Evolutionary conservation across 2,888 invertebrate genomes (phyloP).

Genomic region (Stratiomys singularior): DNA sequence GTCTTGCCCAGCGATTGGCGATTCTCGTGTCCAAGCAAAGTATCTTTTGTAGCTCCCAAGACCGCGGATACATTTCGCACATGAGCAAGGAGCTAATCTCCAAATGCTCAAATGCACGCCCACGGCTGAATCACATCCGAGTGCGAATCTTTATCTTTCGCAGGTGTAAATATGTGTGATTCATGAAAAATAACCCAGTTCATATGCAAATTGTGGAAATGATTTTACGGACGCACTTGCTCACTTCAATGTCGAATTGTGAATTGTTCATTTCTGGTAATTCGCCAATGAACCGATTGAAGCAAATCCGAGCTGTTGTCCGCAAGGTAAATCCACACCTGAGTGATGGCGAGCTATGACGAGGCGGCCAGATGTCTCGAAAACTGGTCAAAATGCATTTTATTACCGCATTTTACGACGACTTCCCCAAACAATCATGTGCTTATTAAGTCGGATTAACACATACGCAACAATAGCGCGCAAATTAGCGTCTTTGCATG

Average conservation of each 20-base stretch:
- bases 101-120: not conserved
- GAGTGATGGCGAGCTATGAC: not conserved
- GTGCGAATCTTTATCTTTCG: not conserved
- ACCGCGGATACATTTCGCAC: not conserved
- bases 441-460: not conserved
- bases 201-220: constrained; percentile 18
- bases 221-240: not conserved
- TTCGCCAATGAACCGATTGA: not conserved
- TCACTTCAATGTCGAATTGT: constrained; percentile 40
- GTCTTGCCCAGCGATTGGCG: not conserved
- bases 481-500: not conserved
- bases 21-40: not conserved
- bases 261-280: constrained; percentile 17
- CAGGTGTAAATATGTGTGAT: constrained; percentile 16
- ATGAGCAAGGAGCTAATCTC: not conserved
- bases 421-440: not conserved
- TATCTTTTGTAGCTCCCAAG: not conserved
- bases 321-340: constrained; percentile 32
- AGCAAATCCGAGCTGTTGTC: constrained; percentile 7
- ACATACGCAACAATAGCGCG: not conserved
- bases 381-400: not conserved
- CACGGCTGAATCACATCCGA: not conserved
- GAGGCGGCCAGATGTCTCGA: constrained; percentile 21
- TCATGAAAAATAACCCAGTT: constrained; percentile 21
- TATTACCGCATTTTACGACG: not conserved